Evolutionary conservation across 2,888 invertebrate genomes (phyloP), one percentile per base, ranked within the genome.

Genomic region (Cryptocheilus praepositus): DNA sequence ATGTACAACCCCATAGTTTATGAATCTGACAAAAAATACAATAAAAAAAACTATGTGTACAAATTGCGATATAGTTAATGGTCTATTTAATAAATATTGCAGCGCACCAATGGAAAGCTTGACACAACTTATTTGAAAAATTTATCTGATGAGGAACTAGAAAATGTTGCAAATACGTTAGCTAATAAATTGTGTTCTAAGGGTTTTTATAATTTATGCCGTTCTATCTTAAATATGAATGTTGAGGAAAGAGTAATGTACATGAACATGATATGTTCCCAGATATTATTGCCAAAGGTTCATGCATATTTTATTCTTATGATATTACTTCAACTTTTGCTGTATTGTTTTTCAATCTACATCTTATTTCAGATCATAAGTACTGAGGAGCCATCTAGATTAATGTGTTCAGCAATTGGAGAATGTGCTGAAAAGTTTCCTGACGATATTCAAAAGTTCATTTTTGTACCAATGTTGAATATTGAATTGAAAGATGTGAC

Each of bases 201-300:
- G 36, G 86, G 86, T 4, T 71, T 70, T 52, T 79, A 77, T 25
- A 83, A 86, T 79, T 60, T 86, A 5, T 83, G 85, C 43, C 74
- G 69, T 45, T 78, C 77, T 0, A 64, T 86, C 51, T 79, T 75
- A 44, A 67, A 74, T 16, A 80, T 81, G 68, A 71, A 71, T 55
- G 45, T 64, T 0, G 83, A 85, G n/a, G 72, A 82, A 55, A 70
- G 70, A 55, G 68, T 80, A 18, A 77, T 75, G 61, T 85, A 83
- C 60, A 71, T 79, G 25, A 72, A 74, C 69, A 46, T 75, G 8
- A 62, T 85, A 13, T 81, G 80, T 71, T 72, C 67, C 2, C 67
- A 83, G 53, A 57, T 87, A n/a, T 67, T 87, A 61, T 49, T 87
- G 3, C 67, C 67, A 36, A 83, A 82, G 82, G 87, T 86, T 54